Percentiles rank a stretch among this genome's conserved stretches.
Conservation (phyloP, 2,113 vertebrate genomes). For the Indri indri region DNA sequence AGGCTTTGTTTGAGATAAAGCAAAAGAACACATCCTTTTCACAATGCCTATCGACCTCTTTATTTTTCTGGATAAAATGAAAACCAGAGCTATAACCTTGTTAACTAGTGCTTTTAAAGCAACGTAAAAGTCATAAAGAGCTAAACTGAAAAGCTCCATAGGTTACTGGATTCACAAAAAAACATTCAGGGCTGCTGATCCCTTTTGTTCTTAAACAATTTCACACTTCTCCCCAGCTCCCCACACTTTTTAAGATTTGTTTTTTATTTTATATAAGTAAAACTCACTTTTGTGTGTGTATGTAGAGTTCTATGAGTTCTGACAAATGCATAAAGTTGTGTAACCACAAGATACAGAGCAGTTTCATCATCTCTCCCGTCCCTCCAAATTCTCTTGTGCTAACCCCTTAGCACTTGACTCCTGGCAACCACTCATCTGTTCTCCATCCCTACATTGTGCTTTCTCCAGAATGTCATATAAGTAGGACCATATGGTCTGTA, state of each 20-base stretch:
- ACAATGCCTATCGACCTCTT: neutral
- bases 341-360: neutral
- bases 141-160: neutral
- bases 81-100: slow-evolving; percentile 44
- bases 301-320: neutral
- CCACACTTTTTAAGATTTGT: neutral
- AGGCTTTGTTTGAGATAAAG: slow-evolving; percentile 54
- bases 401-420: neutral
- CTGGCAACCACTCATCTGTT: neutral
- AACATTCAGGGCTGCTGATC: neutral
- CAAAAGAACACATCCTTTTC: slow-evolving; percentile 36
- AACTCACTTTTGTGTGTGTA: neutral
- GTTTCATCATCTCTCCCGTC: neutral
- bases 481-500: neutral
- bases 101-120: slow-evolving; percentile 1
- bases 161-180: neutral
- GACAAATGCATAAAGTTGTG: neutral
- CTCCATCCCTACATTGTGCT: neutral
- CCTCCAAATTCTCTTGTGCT: neutral
- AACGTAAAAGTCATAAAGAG: neutral
- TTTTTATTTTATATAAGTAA: neutral
- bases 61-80: slow-evolving; percentile 53
- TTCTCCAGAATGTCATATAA: neutral
- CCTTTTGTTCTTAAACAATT: neutral
- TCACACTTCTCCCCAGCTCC: neutral